Evolutionary conservation across 2,888 invertebrate genomes (phyloP), one percentile per base, ranked within the genome.

Genomic region (Synergus japonicus): DNA sequence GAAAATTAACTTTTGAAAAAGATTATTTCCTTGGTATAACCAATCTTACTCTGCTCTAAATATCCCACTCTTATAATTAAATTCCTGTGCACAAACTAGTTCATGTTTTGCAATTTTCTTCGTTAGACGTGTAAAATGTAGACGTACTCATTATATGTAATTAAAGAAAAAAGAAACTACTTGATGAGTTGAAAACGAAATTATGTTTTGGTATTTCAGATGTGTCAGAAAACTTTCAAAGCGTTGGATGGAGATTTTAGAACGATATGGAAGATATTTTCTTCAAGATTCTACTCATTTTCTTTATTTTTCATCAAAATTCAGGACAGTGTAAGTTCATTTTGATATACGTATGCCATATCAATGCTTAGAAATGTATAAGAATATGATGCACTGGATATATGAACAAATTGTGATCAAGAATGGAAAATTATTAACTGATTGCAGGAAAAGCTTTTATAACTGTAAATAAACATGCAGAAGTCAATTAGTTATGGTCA

Each of bases 211-310:
- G 37, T 73, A 78, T 85, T 84, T 8, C 86, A 91, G 90, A 91
- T 91, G 90, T 85, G 84, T 86, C 86, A 86, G 82, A 81, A 84
- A 87, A 86, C 78, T 83, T 85, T 85, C 76, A 83, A 84, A 83
- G 79, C 85, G 86, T 82, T 89, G 85, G 86, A 89, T 89, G 89
- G 89, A 89, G 90, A 89, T 86, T 85, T 89, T 86, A 87, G 86
- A 87, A 85, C 86, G 88, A 87, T 87, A 91, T 91, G 91, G 89
- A 88, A 84, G 85, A 85, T 86, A 85, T 87, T 85, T 82, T 89
- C 85, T 85, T 86, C 83, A 89, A 85, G 85, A 85, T 89, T 83
- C 82, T 90, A 80, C 83, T 85, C 58, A 83, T 89, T 78, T 88
- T 85, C 83, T 89, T 85, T 81, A 84, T 86, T 81, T 78, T 89